A percentile compares a stretch with the other conserved stretches of the same genome.
Conservation (phyloP, 1,140 invertebrate genomes). For the Radopholus similis region DNA sequence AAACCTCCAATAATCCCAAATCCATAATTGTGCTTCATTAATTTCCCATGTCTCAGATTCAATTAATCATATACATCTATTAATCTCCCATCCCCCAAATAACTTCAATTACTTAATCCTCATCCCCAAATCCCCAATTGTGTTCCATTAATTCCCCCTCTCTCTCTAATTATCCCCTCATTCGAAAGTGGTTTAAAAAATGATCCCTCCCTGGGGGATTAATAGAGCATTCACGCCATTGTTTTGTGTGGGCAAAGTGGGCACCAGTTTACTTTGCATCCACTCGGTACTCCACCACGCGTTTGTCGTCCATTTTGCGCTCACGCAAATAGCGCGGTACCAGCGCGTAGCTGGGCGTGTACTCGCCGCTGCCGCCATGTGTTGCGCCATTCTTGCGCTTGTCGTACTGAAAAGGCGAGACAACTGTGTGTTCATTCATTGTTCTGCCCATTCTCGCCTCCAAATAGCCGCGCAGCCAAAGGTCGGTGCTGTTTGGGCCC, state of each 20-base stretch:
- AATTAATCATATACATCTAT: too few relatives aligned
- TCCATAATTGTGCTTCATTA: too few relatives aligned
- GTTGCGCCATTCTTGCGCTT: neutral
- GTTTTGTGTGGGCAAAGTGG: neutral
- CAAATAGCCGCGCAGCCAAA: slow-evolving; percentile 28
- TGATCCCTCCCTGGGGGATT: too few relatives aligned
- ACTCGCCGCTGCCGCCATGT: too few relatives aligned
- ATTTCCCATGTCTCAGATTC: too few relatives aligned
- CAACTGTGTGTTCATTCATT: neutral
- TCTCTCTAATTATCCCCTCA: neutral
- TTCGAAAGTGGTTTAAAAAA: neutral
- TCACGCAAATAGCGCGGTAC: slow-evolving; percentile 37
- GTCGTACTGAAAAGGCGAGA: slow-evolving; percentile 19
- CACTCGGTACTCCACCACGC: slow-evolving; percentile 34
- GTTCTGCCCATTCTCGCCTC: slow-evolving; percentile 10
- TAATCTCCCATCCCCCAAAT: too few relatives aligned
- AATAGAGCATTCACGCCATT: neutral
- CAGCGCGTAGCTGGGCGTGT: slow-evolving; percentile 22
- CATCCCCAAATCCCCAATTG: too few relatives aligned
- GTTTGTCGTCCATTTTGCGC: slow-evolving; percentile 31
- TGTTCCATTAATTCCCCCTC: too few relatives aligned
- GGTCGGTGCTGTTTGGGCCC: slow-evolving; percentile 19
- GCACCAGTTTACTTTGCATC: slow-evolving; percentile 22
- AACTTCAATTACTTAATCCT: too few relatives aligned
- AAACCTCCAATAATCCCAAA: too few relatives aligned